These are phyloP conservation scores for Leptinotarsa juncta DNA, from an alignment of 2,888 invertebrate species.

Conservation along the genomic window DNA sequence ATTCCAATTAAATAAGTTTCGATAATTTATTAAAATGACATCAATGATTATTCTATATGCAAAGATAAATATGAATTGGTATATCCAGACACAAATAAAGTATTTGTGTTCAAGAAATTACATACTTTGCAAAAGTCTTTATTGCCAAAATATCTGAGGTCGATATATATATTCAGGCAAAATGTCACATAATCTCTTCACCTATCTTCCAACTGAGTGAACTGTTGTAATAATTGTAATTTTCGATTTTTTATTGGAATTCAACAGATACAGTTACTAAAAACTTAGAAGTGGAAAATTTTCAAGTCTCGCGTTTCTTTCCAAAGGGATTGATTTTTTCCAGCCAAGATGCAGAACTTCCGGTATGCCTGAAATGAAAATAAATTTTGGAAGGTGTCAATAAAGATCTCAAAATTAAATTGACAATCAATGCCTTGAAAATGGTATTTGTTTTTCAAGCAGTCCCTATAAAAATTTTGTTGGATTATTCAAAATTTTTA, in stretches of 20 bases:
- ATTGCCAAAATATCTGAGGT: too few species aligned
- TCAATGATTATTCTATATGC: too few species aligned
- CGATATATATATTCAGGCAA: too few species aligned
- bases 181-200: too few species aligned
- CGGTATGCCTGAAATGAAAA: constrained; percentile 41
- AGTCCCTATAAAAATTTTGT: too few species aligned
- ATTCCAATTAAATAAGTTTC: too few species aligned
- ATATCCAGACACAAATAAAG: too few species aligned
- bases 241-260: not conserved
- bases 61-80: too few species aligned
- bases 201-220: not conserved
- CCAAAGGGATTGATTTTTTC: constrained; percentile 83
- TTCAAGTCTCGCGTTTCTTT: constrained; percentile 73
- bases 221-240: not conserved
- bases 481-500: constrained; percentile 18
- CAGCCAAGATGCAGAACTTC: constrained; percentile 74
- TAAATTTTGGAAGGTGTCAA: not conserved
- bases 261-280: constrained; percentile 5
- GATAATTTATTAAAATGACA: too few species aligned
- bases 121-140: too few species aligned
- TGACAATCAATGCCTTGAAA: not conserved
- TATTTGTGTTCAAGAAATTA: too few species aligned
- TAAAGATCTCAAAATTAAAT: too few species aligned
- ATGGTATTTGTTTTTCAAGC: not conserved
- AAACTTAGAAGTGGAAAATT: not conserved